These are phyloP conservation scores for Mionectes olivaceus DNA, from an alignment of 2,797 vertebrate species.

Conservation along the genomic window DNA sequence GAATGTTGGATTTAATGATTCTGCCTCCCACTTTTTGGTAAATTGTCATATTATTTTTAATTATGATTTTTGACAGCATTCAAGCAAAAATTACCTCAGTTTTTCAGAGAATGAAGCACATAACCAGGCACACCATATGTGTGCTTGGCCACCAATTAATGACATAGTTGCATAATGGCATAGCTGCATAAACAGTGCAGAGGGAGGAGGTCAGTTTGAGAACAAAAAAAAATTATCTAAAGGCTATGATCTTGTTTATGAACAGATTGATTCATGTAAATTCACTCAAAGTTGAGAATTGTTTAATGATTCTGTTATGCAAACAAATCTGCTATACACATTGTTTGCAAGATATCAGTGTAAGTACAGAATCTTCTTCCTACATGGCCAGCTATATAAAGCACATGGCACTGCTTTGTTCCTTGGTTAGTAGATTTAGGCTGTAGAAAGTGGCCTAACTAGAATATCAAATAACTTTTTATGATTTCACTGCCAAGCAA, in stretches of 20 bases:
- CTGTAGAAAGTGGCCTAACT: not conserved
- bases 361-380: not conserved
- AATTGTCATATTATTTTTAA: not conserved
- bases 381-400: not conserved
- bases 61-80: not conserved
- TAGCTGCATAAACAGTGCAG: conserved; percentile 54
- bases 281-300: conserved; percentile 31
- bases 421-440: not conserved
- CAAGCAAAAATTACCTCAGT: not conserved
- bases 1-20: not conserved
- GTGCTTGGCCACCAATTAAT: conserved; percentile 30
- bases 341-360: conserved; percentile 31
- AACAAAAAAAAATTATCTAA: conserved; percentile 39
- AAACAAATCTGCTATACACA: conserved; percentile 63
- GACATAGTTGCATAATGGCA: conserved; percentile 44
- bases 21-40: not conserved
- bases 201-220: conserved; percentile 25
- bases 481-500: not conserved
- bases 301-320: conserved; percentile 2
- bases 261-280: conserved; percentile 54
- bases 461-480: not conserved
- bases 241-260: conserved; percentile 19
- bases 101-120: not conserved
- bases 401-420: not conserved
- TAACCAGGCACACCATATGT: conserved; percentile 17